Conservation (phyloP, 2,113 vertebrate species). For the Tenrec ecaudatus region DNA sequence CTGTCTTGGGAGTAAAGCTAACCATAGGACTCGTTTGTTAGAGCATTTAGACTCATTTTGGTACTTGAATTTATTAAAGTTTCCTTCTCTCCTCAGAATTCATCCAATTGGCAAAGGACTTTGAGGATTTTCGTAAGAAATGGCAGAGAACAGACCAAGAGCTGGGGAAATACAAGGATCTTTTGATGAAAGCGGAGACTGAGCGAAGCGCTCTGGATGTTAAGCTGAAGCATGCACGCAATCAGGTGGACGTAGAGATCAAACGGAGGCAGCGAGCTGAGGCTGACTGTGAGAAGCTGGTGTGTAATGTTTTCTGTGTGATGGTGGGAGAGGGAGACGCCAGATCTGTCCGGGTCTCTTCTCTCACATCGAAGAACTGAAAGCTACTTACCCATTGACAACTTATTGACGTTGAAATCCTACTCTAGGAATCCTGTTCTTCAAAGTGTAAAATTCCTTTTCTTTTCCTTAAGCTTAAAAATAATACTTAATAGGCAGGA, state of each 20-base stretch:
- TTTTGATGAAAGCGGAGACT: conserved; percentile 93
- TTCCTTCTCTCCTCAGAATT: conserved; percentile 89
- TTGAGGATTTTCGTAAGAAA: conserved; percentile 93
- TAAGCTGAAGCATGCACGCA: conserved; percentile 98
- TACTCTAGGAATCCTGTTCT: conserved; percentile 19
- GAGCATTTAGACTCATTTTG: conserved; percentile 27
- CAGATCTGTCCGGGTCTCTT: not conserved
- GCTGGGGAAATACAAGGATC: conserved; percentile 91
- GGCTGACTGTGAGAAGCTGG: conserved; percentile 95
- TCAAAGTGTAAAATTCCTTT: conserved; percentile 50
- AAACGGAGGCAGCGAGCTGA: conserved; percentile 96
- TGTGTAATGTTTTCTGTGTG: conserved; percentile 82
- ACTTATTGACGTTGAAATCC: conserved; percentile 22
- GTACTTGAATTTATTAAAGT: conserved; percentile 67
- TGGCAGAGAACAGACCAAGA: conserved; percentile 91
- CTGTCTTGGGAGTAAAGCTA: not conserved
- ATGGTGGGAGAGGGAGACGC: not conserved
- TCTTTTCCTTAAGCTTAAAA: conserved; percentile 57
- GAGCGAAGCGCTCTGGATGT: conserved; percentile 95
- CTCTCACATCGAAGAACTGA: conserved; percentile 36
- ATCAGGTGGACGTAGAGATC: conserved; percentile 98
- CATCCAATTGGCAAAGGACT: conserved; percentile 94
- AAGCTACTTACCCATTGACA: not conserved
- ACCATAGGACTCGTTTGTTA: not conserved
- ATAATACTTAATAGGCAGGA: conserved; percentile 15